Conservation (phyloP, 1,140 invertebrate genomes). For the Antheraea mylitta region DNA sequence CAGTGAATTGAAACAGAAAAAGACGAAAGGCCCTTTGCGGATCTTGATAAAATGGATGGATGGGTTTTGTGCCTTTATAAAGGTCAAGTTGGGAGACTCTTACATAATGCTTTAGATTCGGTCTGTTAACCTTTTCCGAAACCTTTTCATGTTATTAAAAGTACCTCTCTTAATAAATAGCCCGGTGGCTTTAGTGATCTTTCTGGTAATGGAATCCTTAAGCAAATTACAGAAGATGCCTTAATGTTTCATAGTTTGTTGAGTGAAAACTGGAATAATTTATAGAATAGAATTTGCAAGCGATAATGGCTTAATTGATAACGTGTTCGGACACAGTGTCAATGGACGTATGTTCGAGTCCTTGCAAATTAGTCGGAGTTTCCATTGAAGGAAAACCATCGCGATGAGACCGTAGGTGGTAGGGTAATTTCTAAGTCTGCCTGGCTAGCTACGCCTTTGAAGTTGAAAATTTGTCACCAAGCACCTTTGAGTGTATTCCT, state of each 20-base stretch:
- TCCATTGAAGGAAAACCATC: too few species aligned
- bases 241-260: too few species aligned
- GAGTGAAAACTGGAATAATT: neutral
- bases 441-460: too few species aligned
- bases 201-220: neutral
- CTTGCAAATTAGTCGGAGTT: too few species aligned
- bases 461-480: too few species aligned
- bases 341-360: too few species aligned
- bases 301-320: too few species aligned
- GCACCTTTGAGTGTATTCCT: too few species aligned
- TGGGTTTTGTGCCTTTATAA: neutral
- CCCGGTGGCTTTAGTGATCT: neutral
- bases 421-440: too few species aligned
- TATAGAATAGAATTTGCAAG: too few species aligned
- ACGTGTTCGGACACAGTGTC: too few species aligned
- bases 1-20: conserved; percentile 7
- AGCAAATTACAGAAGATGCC: neutral
- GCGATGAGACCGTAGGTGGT: too few species aligned
- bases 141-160: neutral
- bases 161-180: neutral
- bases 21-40: conserved; percentile 7
- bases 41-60: neutral
- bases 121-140: conserved; percentile 4
- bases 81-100: neutral
- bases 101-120: neutral